A percentile compares a stretch with the other conserved stretches of the same genome.
phyloP scores from a whole-genome alignment of 2,888 invertebrate species.

The Ashinkailepas kermadecensis region DNA sequence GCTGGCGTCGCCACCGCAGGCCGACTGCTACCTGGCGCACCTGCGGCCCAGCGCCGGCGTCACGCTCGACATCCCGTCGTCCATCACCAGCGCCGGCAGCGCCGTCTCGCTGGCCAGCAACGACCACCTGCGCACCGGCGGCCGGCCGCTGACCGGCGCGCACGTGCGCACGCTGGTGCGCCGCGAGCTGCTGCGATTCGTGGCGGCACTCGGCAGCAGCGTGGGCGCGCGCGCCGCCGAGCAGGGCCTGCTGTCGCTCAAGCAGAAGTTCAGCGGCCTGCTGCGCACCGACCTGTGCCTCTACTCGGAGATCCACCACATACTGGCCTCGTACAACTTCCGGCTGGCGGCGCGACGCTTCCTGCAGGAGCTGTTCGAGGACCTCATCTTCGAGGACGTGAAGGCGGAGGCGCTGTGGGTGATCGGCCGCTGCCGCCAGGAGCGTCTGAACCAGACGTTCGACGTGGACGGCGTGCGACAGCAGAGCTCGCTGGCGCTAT shows the following conservation, averaged over 20 bases:
- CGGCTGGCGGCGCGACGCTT: conserved; percentile 75
- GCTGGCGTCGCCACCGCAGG: background rate
- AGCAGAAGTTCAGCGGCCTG: conserved; percentile 5
- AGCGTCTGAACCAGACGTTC: conserved; percentile 9
- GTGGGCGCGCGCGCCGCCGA: conserved; percentile 71
- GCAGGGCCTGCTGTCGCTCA: conserved; percentile 59
- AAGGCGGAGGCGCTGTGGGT: conserved; percentile 15
- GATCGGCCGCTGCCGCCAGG: background rate
- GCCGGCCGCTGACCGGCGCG: background rate
- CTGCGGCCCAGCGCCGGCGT: conserved; percentile 7
- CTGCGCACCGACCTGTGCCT: conserved; percentile 63
- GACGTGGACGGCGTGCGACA: background rate
- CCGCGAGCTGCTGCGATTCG: conserved; percentile 59
- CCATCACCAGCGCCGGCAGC: conserved; percentile 16
- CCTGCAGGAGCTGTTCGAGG: conserved; percentile 87
- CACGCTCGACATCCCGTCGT: background rate
- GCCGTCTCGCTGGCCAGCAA: background rate
- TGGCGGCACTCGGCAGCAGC: conserved; percentile 68
- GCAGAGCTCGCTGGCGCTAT: background rate
- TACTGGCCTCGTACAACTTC: conserved; percentile 70
- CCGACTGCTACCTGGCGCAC: background rate
- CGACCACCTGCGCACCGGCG: conserved; percentile 21
- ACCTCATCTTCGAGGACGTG: conserved; percentile 59
- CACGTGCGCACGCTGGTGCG: conserved; percentile 40
- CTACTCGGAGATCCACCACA: conserved; percentile 80